phyloP scores from a whole-genome alignment of 64 coral and sea anemone genomes.

The Stichodactyla mertensii region DNA sequence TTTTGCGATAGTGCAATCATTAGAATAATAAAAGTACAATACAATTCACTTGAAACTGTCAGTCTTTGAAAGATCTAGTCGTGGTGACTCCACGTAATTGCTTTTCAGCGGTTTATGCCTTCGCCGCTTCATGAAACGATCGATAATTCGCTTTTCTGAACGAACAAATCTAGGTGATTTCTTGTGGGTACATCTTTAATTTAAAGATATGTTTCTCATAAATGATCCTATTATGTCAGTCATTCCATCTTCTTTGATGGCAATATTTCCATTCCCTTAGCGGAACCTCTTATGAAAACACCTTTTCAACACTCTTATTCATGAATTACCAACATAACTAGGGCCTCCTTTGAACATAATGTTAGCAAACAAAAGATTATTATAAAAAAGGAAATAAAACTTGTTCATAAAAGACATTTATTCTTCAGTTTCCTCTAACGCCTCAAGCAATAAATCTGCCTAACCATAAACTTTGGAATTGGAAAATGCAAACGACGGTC shows the following conservation, averaged over 20 bases:
- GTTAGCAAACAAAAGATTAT: conserved; percentile 98
- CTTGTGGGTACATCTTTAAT: conserved; percentile 81
- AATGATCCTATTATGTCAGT: conserved; percentile 79
- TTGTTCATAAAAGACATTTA: conserved; percentile 96
- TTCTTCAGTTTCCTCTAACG: conserved; percentile 63
- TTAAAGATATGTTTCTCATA: conserved; percentile 60
- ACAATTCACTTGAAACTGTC: conserved; percentile 54
- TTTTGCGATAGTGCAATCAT: conserved; percentile 55
- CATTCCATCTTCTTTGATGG: conserved; percentile 70
- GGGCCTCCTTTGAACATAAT: conserved; percentile 63
- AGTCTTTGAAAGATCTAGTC: conserved; percentile 45
- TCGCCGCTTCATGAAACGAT: neutral
- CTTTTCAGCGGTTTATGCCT: conserved; percentile 13
- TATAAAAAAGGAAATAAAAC: conserved; percentile 76
- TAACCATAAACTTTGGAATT: conserved; percentile 66
- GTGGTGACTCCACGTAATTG: conserved; percentile 25
- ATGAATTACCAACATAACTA: conserved; percentile 91
- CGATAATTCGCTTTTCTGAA: conserved; percentile 1
- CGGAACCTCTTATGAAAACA: conserved; percentile 84
- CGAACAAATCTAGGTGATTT: conserved; percentile 28
- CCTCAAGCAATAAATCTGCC: conserved; percentile 87
- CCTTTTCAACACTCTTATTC: conserved; percentile 69
- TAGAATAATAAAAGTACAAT: conserved; percentile 63
- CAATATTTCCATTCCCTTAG: conserved; percentile 58
- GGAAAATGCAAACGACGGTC: conserved; percentile 87